Evolutionary conservation across 2,113 vertebrate genomes (phyloP).

Genomic region (Peucedramus taeniatus): DNA sequence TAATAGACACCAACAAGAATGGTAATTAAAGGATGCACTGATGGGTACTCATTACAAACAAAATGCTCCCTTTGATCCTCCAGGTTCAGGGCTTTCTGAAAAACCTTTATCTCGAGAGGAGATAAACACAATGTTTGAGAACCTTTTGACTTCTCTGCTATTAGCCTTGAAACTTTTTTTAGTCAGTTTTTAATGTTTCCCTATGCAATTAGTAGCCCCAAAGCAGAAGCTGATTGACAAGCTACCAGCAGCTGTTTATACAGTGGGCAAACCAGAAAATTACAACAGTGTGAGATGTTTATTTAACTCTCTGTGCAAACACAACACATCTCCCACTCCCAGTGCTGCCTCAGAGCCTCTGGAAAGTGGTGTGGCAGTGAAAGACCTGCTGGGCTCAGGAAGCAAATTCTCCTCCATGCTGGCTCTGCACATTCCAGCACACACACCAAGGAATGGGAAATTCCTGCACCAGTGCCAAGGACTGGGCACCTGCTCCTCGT

Average conservation of each 20-base stretch:
- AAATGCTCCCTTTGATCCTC: not conserved
- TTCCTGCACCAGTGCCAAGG: not conserved
- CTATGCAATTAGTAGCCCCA: slow-evolving; percentile 2
- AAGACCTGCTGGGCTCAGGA: not conserved
- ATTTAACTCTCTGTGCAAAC: not conserved
- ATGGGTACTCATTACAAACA: not conserved
- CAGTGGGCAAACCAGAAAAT: not conserved
- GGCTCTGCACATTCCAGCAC: not conserved
- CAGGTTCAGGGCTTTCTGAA: not conserved
- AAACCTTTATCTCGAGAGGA: not conserved
- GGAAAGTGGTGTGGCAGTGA: accelerated
- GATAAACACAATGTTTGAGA: not conserved
- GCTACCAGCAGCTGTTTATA: not conserved
- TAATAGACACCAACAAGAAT: slow-evolving; percentile 17
- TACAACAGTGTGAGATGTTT: not conserved
- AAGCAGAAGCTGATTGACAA: slow-evolving; percentile 1
- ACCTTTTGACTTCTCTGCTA: not conserved
- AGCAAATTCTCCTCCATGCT: not conserved
- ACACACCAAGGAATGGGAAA: not conserved
- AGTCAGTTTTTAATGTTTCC: slow-evolving; percentile 10
- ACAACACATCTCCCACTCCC: not conserved
- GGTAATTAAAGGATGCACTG: not conserved
- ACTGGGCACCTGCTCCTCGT: not conserved
- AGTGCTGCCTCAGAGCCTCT: not conserved
- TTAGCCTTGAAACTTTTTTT: not conserved